Evolutionary conservation across 2,888 invertebrate genomes (phyloP).

Genomic region (Caradrina kadenii): DNA sequence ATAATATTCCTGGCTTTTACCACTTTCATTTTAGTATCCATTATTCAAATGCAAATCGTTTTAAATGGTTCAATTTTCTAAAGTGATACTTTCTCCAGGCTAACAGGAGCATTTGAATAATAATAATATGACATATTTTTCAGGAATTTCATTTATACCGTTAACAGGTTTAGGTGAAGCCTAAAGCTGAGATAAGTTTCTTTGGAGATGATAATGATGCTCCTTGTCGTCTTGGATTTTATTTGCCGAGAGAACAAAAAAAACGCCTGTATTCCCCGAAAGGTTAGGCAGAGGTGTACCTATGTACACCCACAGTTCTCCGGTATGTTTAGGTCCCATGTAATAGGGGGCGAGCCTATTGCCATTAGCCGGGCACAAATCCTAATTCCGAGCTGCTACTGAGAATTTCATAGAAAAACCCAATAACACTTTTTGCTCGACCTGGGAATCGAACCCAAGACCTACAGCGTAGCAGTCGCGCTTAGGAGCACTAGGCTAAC

Average conservation of each 20-base stretch:
- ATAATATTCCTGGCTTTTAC: slow-evolving; percentile 13
- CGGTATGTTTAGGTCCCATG: too few relatives aligned
- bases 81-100: slow-evolving; percentile 5
- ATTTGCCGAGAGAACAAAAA: not conserved
- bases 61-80: slow-evolving; percentile 31
- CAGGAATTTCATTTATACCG: not conserved
- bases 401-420: too few relatives aligned
- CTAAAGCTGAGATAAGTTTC: not conserved
- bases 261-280: too few relatives aligned
- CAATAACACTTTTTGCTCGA: too few relatives aligned
- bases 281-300: too few relatives aligned
- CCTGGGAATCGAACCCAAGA: too few relatives aligned
- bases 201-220: not conserved
- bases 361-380: too few relatives aligned
- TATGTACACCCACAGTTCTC: too few relatives aligned
- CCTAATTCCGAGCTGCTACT: too few relatives aligned
- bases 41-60: slow-evolving; percentile 42
- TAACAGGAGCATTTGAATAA: not conserved
- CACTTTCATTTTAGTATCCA: slow-evolving; percentile 36
- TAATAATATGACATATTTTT: slow-evolving; percentile 5
- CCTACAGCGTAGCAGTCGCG: too few relatives aligned
- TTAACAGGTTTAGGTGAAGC: not conserved
- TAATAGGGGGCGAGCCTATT: too few relatives aligned
- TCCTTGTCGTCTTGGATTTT: not conserved
- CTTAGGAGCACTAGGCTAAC: too few relatives aligned